phyloP scores from a whole-genome alignment of 2,797 vertebrate species.

The Coregonus suidteri region DNA sequence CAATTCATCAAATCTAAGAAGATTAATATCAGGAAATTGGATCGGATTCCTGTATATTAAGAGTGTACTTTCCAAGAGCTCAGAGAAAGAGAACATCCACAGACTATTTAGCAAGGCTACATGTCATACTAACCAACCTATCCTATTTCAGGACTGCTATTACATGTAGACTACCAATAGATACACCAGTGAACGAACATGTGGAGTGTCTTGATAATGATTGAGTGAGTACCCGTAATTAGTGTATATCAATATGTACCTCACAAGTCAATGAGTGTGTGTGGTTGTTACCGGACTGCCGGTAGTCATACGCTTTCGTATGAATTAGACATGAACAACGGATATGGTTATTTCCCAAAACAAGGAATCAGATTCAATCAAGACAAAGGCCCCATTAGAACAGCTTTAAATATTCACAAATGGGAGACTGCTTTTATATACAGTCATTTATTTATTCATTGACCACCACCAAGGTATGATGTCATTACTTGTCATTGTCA shows the following conservation, averaged over 20 bases:
- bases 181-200: not conserved
- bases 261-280: not conserved
- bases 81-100: not conserved
- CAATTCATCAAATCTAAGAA: not conserved
- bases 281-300: not conserved
- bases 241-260: not conserved
- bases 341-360: constrained; percentile 35
- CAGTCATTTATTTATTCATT: constrained; percentile 24
- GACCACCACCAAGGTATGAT: not conserved
- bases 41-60: no score
- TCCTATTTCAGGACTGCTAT: not conserved
- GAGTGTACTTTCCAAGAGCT: no score
- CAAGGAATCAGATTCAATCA: constrained; percentile 33
- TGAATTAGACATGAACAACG: constrained; percentile 23
- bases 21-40: no score
- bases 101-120: not conserved
- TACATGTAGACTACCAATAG: not conserved
- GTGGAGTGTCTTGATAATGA: not conserved
- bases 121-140: not conserved
- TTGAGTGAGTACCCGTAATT: constrained; percentile 25
- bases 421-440: not conserved
- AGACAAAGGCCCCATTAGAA: constrained; percentile 7
- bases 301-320: constrained; percentile 34
- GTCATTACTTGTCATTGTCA: not conserved
- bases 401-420: not conserved